phyloP scores from a whole-genome alignment of 2,888 invertebrate species.

The Amblyteles armatorius region DNA sequence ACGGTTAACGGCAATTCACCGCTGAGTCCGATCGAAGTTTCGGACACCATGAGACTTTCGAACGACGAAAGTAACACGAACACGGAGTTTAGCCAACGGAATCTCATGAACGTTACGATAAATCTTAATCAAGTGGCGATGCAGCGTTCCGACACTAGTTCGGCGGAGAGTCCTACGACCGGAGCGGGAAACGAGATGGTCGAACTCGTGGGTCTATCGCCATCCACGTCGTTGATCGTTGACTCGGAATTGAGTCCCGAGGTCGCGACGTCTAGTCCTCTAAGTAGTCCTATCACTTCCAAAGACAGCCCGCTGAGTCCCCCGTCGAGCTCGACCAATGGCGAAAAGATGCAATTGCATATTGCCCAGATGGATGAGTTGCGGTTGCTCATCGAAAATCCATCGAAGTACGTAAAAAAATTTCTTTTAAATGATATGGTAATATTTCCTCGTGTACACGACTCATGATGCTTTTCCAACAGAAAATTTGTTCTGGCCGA shows the following conservation, averaged over 20 bases:
- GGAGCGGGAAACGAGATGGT: constrained; percentile 69
- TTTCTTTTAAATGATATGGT: background rate
- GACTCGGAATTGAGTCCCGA: constrained; percentile 77
- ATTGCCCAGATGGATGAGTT: constrained; percentile 35
- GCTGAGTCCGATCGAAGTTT: constrained; percentile 49
- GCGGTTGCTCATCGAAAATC: constrained; percentile 29
- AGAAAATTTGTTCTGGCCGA: constrained; percentile 43
- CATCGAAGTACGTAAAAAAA: constrained; percentile 38
- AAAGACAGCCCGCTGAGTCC: constrained; percentile 86
- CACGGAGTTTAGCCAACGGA: constrained; percentile 13
- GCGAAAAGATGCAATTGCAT: constrained; percentile 32
- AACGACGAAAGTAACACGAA: constrained; percentile 39
- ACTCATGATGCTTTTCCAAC: background rate
- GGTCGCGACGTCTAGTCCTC: constrained; percentile 75
- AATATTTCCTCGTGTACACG: background rate
- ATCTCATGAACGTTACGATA: constrained; percentile 33
- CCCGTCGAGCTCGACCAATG: constrained; percentile 64
- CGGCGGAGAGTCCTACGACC: constrained; percentile 56
- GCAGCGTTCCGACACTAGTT: constrained; percentile 44
- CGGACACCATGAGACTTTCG: constrained; percentile 22
- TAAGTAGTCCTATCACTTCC: constrained; percentile 82
- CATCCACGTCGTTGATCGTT: constrained; percentile 71
- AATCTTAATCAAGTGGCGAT: constrained; percentile 27
- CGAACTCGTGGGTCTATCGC: constrained; percentile 63
- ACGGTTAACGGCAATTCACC: constrained; percentile 55